Evolutionary conservation across 2,113 vertebrate genomes (phyloP).

Genomic region (Chlamydotis undulata): DNA sequence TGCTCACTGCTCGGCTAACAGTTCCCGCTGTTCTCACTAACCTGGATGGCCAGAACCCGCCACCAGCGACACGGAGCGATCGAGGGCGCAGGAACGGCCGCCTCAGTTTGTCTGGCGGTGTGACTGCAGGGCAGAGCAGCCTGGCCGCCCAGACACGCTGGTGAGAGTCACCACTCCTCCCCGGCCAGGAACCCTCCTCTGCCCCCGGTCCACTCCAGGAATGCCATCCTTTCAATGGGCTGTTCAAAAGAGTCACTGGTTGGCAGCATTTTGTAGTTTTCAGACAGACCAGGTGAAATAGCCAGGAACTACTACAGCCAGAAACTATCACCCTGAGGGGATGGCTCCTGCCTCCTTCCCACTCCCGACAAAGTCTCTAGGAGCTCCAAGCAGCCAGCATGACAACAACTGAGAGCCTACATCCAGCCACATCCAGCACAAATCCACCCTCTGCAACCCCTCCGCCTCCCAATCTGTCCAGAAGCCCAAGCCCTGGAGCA

Average conservation of each 20-base stretch:
- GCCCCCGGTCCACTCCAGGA: not conserved
- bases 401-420: not conserved
- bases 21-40: too few relatives aligned
- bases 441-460: not conserved
- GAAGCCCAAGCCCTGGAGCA: not conserved
- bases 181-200: not conserved
- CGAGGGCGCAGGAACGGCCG: not conserved
- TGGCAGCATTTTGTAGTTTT: not conserved
- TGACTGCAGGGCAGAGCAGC: not conserved
- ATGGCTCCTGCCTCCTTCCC: not conserved
- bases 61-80: not conserved
- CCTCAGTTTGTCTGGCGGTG: not conserved
- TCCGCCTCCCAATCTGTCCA: not conserved
- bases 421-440: not conserved
- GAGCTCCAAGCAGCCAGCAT: not conserved
- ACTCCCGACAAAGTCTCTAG: not conserved
- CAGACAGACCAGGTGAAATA: not conserved
- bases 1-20: not conserved
- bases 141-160: not conserved
- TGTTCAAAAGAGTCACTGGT: not conserved
- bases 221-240: not conserved
- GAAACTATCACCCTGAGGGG: not conserved
- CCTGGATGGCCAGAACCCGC: not conserved
- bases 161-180: not conserved
- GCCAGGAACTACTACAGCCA: not conserved